phyloP scores from a whole-genome alignment of 1,140 invertebrate genomes.

The Hydropsyche tenuis region DNA sequence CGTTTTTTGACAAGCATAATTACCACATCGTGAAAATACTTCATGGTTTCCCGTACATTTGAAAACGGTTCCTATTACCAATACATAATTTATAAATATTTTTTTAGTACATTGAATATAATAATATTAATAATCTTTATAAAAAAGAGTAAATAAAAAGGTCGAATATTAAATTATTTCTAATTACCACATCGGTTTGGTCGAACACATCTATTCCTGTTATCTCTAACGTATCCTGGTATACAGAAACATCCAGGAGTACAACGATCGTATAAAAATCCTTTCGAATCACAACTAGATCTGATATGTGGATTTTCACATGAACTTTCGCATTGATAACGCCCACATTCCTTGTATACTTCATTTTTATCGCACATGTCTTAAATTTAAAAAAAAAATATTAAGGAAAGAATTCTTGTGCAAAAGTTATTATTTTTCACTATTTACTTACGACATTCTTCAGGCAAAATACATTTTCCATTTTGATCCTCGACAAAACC shows the following conservation, averaged over 20 bases:
- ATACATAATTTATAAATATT: too few relatives aligned
- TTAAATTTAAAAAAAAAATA: not conserved
- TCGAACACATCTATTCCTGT: not conserved
- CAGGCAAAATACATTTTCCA: slow-evolving; percentile 12
- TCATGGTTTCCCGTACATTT: not conserved
- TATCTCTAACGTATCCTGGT: not conserved
- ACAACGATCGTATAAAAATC: not conserved
- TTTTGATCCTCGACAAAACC: slow-evolving; percentile 25
- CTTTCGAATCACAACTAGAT: not conserved
- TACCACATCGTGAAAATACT: not conserved
- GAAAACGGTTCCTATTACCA: not conserved
- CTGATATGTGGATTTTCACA: not conserved
- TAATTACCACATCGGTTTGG: not conserved
- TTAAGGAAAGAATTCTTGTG: not conserved
- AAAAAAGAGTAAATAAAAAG: too few relatives aligned
- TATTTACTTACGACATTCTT: slow-evolving; percentile 27
- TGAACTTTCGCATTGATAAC: not conserved
- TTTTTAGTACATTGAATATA: too few relatives aligned
- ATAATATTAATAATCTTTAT: too few relatives aligned
- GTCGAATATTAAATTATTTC: too few relatives aligned
- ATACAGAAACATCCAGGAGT: not conserved
- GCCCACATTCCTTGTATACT: slow-evolving; percentile 1
- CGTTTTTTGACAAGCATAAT: not conserved
- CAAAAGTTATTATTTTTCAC: not conserved
- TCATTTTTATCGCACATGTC: not conserved